Evolutionary conservation across 2,797 vertebrate species (phyloP).

Genomic region (Otolemur crassicaudatus): DNA sequence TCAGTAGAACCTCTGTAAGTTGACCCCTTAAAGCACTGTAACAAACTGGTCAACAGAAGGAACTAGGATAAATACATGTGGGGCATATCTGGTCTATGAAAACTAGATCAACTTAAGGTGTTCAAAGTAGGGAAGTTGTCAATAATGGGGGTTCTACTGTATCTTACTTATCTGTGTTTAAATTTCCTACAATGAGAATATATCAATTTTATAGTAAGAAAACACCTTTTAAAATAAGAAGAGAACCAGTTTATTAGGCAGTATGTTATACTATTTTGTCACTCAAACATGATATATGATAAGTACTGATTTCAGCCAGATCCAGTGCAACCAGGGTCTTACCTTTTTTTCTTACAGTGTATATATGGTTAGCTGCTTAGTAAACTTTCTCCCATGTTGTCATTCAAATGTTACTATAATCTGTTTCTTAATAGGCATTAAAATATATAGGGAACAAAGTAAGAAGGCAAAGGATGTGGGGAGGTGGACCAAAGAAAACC

Average conservation of each 20-base stretch:
- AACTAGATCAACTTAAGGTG: too few species aligned
- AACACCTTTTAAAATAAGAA: not conserved
- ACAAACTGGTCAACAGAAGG: too few species aligned
- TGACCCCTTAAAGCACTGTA: too few species aligned
- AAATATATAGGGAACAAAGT: slow-evolving; percentile 99
- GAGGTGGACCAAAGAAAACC: slow-evolving; percentile 97
- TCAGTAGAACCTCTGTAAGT: too few species aligned
- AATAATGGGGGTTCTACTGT: too few species aligned
- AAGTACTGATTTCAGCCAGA: not conserved
- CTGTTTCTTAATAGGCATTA: slow-evolving; percentile 90
- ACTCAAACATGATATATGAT: not conserved
- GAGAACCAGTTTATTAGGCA: not conserved
- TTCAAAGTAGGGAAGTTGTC: too few species aligned
- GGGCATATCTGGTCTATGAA: too few species aligned
- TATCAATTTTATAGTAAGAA: slow-evolving; percentile 43
- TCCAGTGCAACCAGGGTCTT: not conserved
- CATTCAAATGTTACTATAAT: slow-evolving; percentile 5
- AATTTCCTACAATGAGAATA: not conserved
- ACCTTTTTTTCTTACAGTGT: not conserved
- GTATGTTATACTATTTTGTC: not conserved
- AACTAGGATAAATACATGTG: too few species aligned
- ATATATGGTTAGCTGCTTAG: not conserved
- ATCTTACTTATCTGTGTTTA: not conserved
- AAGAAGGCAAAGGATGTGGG: slow-evolving; percentile 98
- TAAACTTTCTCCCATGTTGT: not conserved